Evolutionary conservation across 2,797 vertebrate species (phyloP), one percentile per base, ranked within the genome.

Genomic region (Gymnothorax reevesii): DNA sequence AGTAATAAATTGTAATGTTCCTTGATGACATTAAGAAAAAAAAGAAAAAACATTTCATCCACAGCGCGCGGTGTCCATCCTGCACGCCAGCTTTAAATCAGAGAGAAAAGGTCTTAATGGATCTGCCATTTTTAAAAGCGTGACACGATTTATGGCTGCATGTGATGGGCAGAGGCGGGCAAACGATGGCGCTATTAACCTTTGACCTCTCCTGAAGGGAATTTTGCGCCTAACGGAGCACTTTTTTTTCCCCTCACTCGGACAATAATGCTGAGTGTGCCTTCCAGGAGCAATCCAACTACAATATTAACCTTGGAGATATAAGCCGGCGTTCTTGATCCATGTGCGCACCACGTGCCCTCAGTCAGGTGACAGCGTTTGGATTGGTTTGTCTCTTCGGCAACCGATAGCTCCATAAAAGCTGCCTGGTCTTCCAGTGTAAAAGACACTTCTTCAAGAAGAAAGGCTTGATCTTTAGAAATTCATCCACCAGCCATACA

Each of bases 1-100:
- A 54, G 60, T 83, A 83, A 90, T 87, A 52, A 87, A 85, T 73
- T 87, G 83, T 83, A 87, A 82, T 79, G 87, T 86, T 84, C 12
- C 73, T 22, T 66, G 75, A 60, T n/a, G 64, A 25, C 64, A 69
- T 69, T n/a, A 69, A 83, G 86, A 82, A 87, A n/a, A 83, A 42
- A 60, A 87, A n/a, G 82, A 42, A 60, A 86, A 71, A 55, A 33
- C 71, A 86, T 75, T 55, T 57, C 57, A 87, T 55, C 57, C 22
- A 66, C 57, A 85, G 20, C 49, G 84, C 77, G 62, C 9, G 71
- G n/a, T 54, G 62, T 42, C 77, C 73, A 69, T 83, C 60, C 83
- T 20, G 4, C 62, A 73, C 84, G 83, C 77, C 75, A 88, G 27
- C 66, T 84, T 57, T 79, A 52, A 66, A 69, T 73, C 71, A 33